Evolutionary conservation across 2,113 vertebrate genomes (phyloP).

Genomic region (Epinephelus fuscoguttatus): DNA sequence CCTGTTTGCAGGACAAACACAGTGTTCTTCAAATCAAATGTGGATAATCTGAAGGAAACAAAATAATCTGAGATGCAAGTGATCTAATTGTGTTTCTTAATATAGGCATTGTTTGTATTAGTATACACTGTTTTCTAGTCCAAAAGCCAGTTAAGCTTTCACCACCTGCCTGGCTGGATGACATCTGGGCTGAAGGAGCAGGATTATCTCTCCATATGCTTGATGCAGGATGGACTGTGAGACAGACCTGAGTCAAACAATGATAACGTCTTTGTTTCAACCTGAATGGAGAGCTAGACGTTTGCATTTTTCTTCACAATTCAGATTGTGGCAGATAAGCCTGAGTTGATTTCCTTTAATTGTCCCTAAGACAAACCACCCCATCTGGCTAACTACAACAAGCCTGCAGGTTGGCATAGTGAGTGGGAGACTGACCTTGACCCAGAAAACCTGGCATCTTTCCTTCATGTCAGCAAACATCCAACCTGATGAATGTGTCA

Average conservation of each 20-base stretch:
- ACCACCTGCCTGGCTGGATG: not conserved
- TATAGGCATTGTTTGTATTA: not conserved
- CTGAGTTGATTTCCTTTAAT: conserved; percentile 34
- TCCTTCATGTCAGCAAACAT: conserved; percentile 28
- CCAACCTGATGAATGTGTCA: conserved; percentile 52
- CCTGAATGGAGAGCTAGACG: not conserved
- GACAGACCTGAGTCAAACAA: not conserved
- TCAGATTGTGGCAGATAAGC: not conserved
- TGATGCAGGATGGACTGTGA: conserved; percentile 1
- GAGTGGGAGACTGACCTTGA: conserved; percentile 34
- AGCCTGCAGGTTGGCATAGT: not conserved
- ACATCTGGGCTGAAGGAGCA: conserved; percentile 15
- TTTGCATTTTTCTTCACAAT: conserved; percentile 5
- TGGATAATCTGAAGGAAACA: conserved; percentile 21
- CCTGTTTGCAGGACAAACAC: not conserved
- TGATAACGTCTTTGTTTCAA: conserved; percentile 22
- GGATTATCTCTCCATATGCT: conserved; percentile 7
- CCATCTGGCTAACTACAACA: conserved; percentile 2
- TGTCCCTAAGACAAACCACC: not conserved
- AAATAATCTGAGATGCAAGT: conserved; percentile 13
- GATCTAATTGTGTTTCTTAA: conserved; percentile 13
- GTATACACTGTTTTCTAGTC: not conserved
- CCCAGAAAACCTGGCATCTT: conserved; percentile 32
- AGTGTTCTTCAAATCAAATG: not conserved
- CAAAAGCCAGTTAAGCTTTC: not conserved